Base-by-base conservation (phyloP, 1,140 invertebrate species). In the Brachionus plicatilis region DNA sequence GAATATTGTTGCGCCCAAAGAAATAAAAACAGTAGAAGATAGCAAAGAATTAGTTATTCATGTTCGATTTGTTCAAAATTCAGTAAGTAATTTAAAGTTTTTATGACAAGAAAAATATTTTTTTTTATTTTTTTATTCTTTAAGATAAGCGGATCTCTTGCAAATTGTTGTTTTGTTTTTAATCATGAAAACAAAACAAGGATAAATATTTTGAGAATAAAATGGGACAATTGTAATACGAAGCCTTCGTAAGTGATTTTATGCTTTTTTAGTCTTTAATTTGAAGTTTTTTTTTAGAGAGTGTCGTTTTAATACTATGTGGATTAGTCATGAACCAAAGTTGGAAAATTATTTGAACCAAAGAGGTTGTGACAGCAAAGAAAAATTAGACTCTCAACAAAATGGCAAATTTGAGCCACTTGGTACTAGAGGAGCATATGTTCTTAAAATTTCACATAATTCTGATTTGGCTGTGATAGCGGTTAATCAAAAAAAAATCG, bases 401-500 rank as follows among this genome's bases (percentile, higher is more conserved):
- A n/a, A 72, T 41, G 14, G 14, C 79, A 29, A 50, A 20, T 85
- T 82, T 68, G 17, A 43, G 20, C 24, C 72, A 3, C 29, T 85
- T 12, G 12, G 17, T 9, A 76, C 56, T 6, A 37, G 45, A 43
- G 88, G 87, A 29, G 86, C 88, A 14, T 88, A 87, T 82, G 86
- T 88, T 0, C 75, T 85, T 8, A 85, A 84, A 37, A 87, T 88
- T 70, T 86, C 87, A 7, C 85, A 86, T 79, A 87, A 87, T 86
- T 87, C 87, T 56, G 87, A 88, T 85, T 86, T 90, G 11, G 82
- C 89, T 17, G 88, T 88, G 24, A 85, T 90, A 20, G 89, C 87
- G 70, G 86, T 87, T 68, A 90, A 90, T 86, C 88, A 89, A 85
- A 88, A 86, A 43, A 85, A 84, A 66, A 86, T 87, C 5, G 43